Conservation (phyloP, 2,888 invertebrate genomes). For the Cephus rjabovi region DNA sequence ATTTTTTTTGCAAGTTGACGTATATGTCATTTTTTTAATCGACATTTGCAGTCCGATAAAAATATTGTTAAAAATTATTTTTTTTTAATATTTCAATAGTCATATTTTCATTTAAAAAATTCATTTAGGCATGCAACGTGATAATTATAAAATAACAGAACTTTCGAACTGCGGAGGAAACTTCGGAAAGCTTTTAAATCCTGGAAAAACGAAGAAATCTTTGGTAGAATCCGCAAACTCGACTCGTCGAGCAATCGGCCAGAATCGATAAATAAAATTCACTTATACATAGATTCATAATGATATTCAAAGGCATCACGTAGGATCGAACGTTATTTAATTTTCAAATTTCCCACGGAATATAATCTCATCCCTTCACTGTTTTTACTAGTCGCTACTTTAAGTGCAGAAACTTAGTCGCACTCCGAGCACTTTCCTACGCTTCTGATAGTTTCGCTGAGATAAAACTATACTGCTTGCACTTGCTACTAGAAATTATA, state of each 20-base stretch:
- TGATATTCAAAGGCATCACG: background rate
- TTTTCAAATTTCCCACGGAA: background rate
- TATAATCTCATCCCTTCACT: background rate
- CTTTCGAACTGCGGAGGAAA: background rate
- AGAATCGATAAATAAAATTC: background rate
- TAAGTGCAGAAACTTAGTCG: background rate
- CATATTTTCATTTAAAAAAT: background rate
- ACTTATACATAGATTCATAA: background rate
- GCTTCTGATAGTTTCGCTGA: background rate
- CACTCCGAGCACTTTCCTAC: background rate
- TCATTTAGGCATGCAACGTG: background rate
- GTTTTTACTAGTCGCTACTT: background rate
- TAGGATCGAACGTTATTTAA: background rate
- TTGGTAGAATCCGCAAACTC: background rate
- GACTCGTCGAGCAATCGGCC: background rate
- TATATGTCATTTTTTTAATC: background rate
- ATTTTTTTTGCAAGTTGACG: background rate
- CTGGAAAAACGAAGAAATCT: background rate
- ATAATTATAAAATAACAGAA: background rate
- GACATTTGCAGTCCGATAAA: background rate
- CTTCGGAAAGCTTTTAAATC: background rate
- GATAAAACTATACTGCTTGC: background rate
- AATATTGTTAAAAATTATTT: background rate
- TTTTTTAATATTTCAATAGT: background rate
- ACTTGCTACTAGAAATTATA: background rate